phyloP scores from a whole-genome alignment of 2,113 vertebrate species.

The Leucopsar rothschildi region DNA sequence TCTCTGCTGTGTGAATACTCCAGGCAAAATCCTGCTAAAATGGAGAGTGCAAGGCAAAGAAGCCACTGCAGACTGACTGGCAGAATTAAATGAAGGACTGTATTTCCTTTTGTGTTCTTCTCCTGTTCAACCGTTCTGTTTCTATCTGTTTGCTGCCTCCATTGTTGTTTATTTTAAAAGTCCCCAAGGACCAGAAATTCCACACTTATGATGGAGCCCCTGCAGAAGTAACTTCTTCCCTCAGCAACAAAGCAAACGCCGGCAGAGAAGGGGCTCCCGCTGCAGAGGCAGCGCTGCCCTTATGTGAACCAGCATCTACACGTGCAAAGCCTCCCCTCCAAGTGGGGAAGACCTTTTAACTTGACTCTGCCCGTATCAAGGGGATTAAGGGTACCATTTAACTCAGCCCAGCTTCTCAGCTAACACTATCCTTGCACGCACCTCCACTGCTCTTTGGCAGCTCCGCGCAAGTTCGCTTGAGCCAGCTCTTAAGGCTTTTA shows the following conservation, averaged over 20 bases:
- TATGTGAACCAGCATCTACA: conserved; percentile 47
- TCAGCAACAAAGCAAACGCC: not conserved
- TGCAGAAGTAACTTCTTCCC: not conserved
- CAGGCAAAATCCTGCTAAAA: not conserved
- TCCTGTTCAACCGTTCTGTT: not conserved
- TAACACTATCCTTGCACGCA: conserved; percentile 55
- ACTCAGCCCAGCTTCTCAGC: conserved; percentile 52
- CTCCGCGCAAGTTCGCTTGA: not conserved
- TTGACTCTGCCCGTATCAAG: conserved; percentile 41
- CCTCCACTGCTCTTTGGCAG: conserved; percentile 29
- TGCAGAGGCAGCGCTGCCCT: not conserved
- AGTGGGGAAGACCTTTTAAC: conserved; percentile 61
- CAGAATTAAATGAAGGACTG: not conserved
- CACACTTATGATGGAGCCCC: not conserved
- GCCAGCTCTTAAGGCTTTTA: conserved; percentile 43
- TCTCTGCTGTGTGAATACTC: not conserved
- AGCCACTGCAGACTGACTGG: not conserved
- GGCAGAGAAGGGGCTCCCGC: not conserved
- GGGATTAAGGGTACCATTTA: conserved; percentile 64
- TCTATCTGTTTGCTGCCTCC: not conserved
- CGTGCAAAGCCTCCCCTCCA: conserved; percentile 45
- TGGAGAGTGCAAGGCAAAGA: not conserved
- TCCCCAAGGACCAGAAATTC: not conserved
- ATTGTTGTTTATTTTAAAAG: not conserved
- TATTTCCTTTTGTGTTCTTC: not conserved